Base-by-base conservation (phyloP, 2,113 vertebrate species). In the Chaetodon auriga region DNA sequence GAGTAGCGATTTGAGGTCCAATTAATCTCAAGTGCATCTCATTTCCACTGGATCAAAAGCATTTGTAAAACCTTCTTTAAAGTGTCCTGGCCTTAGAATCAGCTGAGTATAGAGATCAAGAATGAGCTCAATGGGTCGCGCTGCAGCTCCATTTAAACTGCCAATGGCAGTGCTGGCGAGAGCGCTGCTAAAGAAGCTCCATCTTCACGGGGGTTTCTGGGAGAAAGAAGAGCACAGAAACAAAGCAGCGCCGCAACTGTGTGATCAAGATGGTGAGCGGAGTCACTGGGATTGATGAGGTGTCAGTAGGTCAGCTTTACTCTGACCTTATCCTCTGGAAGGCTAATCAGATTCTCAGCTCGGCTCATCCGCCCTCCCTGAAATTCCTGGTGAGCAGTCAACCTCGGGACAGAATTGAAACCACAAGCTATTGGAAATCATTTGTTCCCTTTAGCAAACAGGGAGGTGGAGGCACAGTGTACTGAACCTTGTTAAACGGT, bases 341-440 rank as follows among this genome's bases (percentile, higher is more conserved):
- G 23, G 60, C 71, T 85, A 78, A 92, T 87, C 81, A 80, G 61
- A 76, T 80, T 71, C 70, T 83, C 66, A 7, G 76, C 55, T 68
- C 18, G 19, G 30, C 66, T 83, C 61, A 23, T 70, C 75, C 6
- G 2, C 25, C 55, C 60, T 35, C 71, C 6, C 35, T 77, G 57
- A 90, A 79, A 86, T 80, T 83, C 81, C 74, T 69, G 68, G 68
- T 7, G 79, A 75, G 83, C 77, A 70, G 86, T 75, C 72, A 54
- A 85, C 87, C 71, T 19, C 14, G 53, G 60, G 70, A 89, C 84
- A 78, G 36, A 80, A 65, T 15, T 68, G 70, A 84, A 72, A 72
- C 23, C 18, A 61, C 48, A 18, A 84, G 71, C 70, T 58, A 90
- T 84, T 43, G 88, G 84, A 93, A 92, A 89, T 93, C 82, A 87